phyloP scores from a whole-genome alignment of 2,888 invertebrate species.

The Myopa testacea region DNA sequence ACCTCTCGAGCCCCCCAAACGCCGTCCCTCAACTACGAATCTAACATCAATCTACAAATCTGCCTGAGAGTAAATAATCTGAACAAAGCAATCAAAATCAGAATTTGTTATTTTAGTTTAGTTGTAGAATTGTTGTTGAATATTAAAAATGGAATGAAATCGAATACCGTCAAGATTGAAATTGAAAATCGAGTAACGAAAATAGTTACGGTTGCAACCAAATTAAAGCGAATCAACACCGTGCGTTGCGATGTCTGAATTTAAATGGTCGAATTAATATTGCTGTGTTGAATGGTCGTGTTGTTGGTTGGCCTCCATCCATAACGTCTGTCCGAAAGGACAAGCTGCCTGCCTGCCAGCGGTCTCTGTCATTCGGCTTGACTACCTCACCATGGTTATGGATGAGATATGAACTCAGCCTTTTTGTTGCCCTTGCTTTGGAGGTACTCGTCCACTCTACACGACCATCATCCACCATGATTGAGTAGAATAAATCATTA shows the following conservation, averaged over 20 bases:
- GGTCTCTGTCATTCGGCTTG: background rate
- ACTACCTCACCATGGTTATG: background rate
- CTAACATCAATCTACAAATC: background rate
- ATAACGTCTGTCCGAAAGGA: background rate
- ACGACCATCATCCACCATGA: background rate
- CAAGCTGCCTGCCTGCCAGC: background rate
- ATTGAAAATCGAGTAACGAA: conserved; percentile 22
- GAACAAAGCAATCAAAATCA: conserved; percentile 13
- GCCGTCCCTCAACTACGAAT: background rate
- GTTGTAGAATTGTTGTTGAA: conserved; percentile 7
- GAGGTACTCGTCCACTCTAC: background rate
- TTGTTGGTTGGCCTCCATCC: background rate
- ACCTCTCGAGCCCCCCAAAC: background rate
- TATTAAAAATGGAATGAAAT: background rate
- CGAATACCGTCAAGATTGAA: conserved; percentile 9
- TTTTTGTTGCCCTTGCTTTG: background rate
- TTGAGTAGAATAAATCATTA: conserved; percentile 2
- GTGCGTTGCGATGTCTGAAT: conserved; percentile 8
- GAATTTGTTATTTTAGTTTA: conserved; percentile 13
- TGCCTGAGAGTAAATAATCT: no score
- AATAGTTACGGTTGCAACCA: conserved; percentile 2
- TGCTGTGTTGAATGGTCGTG: background rate
- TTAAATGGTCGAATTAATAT: conserved; percentile 23
- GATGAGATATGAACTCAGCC: background rate
- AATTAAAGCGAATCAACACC: conserved; percentile 17